These are phyloP conservation scores for Isaurus tuberculatus DNA, from an alignment of 92 coral and sea anemone species.

Conservation along the genomic window DNA sequence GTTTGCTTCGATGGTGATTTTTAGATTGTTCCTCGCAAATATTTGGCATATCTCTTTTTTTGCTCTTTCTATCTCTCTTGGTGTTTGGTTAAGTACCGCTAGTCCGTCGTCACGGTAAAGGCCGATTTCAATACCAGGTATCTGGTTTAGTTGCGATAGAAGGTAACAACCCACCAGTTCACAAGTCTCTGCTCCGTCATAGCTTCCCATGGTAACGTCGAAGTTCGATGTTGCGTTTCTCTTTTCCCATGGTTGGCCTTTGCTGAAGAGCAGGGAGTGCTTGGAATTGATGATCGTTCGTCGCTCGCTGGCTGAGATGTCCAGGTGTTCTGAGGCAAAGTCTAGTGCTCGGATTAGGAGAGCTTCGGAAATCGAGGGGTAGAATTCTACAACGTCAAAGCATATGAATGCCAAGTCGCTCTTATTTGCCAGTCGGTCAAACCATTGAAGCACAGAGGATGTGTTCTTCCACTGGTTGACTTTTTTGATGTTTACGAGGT, in stretches of 20 bases:
- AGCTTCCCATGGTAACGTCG: background rate
- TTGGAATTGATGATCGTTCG: background rate
- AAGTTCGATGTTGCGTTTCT: background rate
- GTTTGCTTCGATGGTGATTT: background rate
- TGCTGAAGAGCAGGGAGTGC: background rate
- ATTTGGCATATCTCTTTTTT: too few relatives aligned
- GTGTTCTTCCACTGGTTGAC: background rate
- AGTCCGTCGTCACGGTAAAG: background rate
- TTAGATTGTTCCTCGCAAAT: background rate
- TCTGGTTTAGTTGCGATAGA: background rate
- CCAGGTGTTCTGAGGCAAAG: background rate
- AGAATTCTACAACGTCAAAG: too few relatives aligned
- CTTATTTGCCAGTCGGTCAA: background rate
- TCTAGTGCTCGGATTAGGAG: background rate
- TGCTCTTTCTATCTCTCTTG: background rate
- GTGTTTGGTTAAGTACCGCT: too few relatives aligned
- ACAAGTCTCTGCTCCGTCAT: too few relatives aligned
- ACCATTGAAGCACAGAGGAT: background rate
- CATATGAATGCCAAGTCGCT: background rate
- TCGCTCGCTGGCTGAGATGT: background rate
- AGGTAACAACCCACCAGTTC: too few relatives aligned
- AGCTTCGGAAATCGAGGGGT: background rate
- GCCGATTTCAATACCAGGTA: too few relatives aligned
- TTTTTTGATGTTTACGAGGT: background rate
- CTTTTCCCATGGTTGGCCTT: background rate